phyloP scores from a whole-genome alignment of 2,797 vertebrate species.

The Galagoides demidoff region DNA sequence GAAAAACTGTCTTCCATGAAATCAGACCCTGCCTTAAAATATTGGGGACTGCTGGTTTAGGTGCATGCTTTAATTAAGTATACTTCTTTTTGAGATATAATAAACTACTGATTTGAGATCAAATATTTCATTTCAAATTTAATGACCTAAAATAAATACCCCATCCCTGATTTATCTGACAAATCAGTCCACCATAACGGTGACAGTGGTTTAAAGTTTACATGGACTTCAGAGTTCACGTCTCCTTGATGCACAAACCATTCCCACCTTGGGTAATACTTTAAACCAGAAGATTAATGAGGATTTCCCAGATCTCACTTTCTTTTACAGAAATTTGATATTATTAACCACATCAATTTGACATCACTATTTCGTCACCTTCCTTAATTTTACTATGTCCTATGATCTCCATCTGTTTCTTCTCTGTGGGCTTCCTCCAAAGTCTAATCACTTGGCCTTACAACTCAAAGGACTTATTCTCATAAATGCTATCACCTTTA shows the following conservation, averaged over 20 bases:
- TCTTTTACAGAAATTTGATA: conserved; percentile 13
- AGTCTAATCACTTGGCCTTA: background rate
- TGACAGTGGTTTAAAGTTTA: background rate
- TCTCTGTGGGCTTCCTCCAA: background rate
- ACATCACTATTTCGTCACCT: background rate
- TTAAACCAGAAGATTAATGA: background rate
- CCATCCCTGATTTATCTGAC: background rate
- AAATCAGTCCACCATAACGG: background rate
- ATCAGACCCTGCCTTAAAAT: no score
- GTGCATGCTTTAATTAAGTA: no score
- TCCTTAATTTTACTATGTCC: background rate
- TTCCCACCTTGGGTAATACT: background rate
- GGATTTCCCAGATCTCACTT: background rate
- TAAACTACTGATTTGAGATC: no score
- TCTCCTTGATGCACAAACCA: background rate
- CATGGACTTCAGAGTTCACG: background rate
- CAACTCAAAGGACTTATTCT: background rate
- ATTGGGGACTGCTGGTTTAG: no score
- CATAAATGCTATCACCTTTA: background rate
- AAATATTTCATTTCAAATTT: no score
- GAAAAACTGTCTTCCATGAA: no score
- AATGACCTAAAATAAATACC: background rate
- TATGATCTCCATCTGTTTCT: background rate
- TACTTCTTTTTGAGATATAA: no score
- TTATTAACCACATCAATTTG: background rate